Evolutionary conservation across 2,888 invertebrate genomes (phyloP).

Genomic region (Caenorhabditis sp.): DNA sequence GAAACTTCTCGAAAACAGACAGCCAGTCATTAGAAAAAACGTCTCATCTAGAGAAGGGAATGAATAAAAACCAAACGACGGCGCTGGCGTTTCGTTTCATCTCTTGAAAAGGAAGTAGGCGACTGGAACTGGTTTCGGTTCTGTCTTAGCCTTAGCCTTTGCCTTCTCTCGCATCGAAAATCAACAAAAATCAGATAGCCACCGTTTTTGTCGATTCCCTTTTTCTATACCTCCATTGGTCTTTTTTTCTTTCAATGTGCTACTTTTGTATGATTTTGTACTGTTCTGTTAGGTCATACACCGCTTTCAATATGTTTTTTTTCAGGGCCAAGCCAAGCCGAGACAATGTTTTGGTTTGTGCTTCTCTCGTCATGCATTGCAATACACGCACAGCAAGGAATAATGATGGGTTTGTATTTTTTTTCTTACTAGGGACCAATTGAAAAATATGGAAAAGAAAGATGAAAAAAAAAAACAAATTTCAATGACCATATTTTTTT

Average conservation of each 20-base stretch:
- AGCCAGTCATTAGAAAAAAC: slow-evolving; percentile 20
- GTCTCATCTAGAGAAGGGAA: too few relatives aligned
- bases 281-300: too few relatives aligned
- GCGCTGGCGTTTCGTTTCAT: background rate
- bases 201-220: slow-evolving; percentile 1
- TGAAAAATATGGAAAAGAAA: too few relatives aligned
- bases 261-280: slow-evolving; percentile 9
- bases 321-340: slow-evolving; percentile 31
- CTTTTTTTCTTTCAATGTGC: slow-evolving; percentile 11
- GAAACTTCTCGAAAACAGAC: slow-evolving; percentile 31
- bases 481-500: slow-evolving; percentile 18
- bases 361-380: slow-evolving; percentile 58
- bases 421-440: too few relatives aligned
- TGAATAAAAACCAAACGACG: too few relatives aligned
- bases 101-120: slow-evolving; percentile 3
- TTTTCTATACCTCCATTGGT: slow-evolving; percentile 1
- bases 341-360: slow-evolving; percentile 60
- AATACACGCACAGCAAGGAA: slow-evolving; percentile 57
- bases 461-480: too few relatives aligned
- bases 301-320: background rate
- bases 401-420: slow-evolving; percentile 38
- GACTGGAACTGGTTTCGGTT: slow-evolving; percentile 41
- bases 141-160: slow-evolving; percentile 10
- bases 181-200: slow-evolving; percentile 58
- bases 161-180: slow-evolving; percentile 20